These are phyloP conservation scores for Trematomus bernacchii DNA, from an alignment of 2,797 vertebrate genomes.

Conservation along the genomic window DNA sequence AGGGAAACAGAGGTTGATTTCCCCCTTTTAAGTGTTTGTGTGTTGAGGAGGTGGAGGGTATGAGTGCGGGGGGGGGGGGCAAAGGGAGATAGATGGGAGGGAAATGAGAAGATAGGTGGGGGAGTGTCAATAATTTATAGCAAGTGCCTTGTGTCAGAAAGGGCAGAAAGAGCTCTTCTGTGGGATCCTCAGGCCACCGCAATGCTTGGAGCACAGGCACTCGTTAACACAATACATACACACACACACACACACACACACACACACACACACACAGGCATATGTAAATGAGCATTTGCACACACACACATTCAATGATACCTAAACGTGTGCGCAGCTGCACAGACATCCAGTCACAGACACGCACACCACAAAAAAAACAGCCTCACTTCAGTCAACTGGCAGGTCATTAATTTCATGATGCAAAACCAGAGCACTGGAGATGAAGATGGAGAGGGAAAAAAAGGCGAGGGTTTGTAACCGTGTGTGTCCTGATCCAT, in stretches of 20 bases:
- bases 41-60: constrained; percentile 53
- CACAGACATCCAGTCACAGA: constrained; percentile 63
- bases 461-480: constrained; percentile 51
- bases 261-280: constrained; percentile 39
- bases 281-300: constrained; percentile 73
- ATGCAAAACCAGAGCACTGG: constrained; percentile 73
- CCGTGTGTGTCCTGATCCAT: constrained; percentile 71
- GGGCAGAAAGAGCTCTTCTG: constrained; percentile 77
- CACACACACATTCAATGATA: constrained; percentile 39
- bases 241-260: constrained; percentile 41
- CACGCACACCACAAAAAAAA: constrained; percentile 48
- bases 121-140: constrained; percentile 89
- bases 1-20: constrained; percentile 70
- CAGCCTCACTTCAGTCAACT: constrained; percentile 76
- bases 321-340: constrained; percentile 48
- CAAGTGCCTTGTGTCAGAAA: constrained; percentile 75
- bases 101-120: constrained; percentile 67
- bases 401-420: constrained; percentile 87
- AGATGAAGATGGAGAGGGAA: constrained; percentile 59
- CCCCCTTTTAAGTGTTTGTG: constrained; percentile 67
- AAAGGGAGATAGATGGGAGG: constrained; percentile 51
- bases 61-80: constrained; percentile 47
- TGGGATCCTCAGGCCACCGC: constrained; percentile 74
- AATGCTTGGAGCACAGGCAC: constrained; percentile 50
- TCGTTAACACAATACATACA: constrained; percentile 60